Conservation (phyloP, 1,140 invertebrate species). For the Hydropsyche tenuis region DNA sequence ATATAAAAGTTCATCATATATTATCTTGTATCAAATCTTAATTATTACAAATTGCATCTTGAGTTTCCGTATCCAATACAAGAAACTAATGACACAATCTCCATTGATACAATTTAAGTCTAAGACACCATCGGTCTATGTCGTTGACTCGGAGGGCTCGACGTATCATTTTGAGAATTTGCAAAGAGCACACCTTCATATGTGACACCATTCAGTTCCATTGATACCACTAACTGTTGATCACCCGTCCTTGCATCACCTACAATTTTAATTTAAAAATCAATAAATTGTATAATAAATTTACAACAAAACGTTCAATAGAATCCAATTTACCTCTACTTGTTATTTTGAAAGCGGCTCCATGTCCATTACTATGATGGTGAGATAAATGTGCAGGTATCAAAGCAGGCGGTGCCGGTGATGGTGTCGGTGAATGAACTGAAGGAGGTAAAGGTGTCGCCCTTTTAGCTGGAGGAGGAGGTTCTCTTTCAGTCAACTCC, state of each 20-base stretch:
- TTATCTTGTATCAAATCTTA: too few relatives aligned
- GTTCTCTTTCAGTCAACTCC: constrained; percentile 65
- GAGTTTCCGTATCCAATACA: neutral
- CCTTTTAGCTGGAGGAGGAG: constrained; percentile 69
- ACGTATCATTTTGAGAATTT: constrained; percentile 60
- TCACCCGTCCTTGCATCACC: constrained; percentile 77
- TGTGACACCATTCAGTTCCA: constrained; percentile 94
- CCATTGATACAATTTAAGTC: constrained; percentile 47
- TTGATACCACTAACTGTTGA: constrained; percentile 90
- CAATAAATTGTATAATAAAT: too few relatives aligned
- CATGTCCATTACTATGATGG: constrained; percentile 60
- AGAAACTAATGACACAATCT: neutral
- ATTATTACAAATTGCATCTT: too few relatives aligned
- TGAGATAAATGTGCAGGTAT: constrained; percentile 39
- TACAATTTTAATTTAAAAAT: constrained; percentile 49
- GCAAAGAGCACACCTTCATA: constrained; percentile 90
- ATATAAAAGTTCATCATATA: too few relatives aligned
- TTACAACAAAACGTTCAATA: too few relatives aligned
- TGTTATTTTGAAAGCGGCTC: constrained; percentile 88
- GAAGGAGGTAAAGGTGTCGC: constrained; percentile 55
- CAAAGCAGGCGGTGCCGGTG: constrained; percentile 64
- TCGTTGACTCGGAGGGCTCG: constrained; percentile 57
- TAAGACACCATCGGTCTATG: constrained; percentile 60
- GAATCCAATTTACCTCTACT: constrained; percentile 71
- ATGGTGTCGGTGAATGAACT: constrained; percentile 54